These are phyloP conservation scores for Drymodes brunneopygia DNA, from an alignment of 2,113 vertebrate genomes.

Conservation along the genomic window DNA sequence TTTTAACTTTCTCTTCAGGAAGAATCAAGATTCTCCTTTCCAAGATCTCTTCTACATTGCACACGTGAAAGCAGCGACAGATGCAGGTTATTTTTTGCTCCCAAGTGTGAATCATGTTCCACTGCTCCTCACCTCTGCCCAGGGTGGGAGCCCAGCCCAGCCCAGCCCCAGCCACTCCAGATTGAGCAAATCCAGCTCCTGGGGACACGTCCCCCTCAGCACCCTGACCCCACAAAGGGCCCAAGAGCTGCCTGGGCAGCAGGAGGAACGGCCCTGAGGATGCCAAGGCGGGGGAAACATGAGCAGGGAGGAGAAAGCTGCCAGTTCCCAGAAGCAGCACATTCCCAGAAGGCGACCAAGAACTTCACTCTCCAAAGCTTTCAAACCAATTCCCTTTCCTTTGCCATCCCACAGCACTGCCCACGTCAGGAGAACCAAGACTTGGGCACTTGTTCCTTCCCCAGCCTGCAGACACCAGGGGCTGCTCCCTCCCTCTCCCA, in stretches of 20 bases:
- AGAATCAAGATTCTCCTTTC: not conserved
- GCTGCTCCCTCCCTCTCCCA: not conserved
- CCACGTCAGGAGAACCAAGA: not conserved
- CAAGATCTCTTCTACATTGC: not conserved
- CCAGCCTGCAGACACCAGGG: not conserved
- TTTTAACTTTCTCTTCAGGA: not conserved
- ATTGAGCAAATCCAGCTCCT: not conserved
- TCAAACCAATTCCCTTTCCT: not conserved
- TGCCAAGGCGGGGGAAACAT: not conserved
- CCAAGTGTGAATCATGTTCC: not conserved
- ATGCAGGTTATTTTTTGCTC: conserved; percentile 38
- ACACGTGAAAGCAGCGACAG: not conserved
- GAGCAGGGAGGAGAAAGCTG: not conserved
- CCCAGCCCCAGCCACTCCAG: fast-evolving
- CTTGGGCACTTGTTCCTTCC: fast-evolving
- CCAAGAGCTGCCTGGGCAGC: not conserved
- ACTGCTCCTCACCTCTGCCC: not conserved
- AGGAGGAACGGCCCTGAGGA: fast-evolving
- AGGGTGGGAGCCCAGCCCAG: not conserved
- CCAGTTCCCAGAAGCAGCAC: not conserved
- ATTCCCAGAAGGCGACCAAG: not conserved
- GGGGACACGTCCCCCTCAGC: fast-evolving
- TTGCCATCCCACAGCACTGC: not conserved
- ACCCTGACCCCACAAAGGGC: not conserved
- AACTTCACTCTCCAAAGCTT: not conserved